phyloP scores from a whole-genome alignment of 2,113 vertebrate species.

The Chrysemys picta region DNA sequence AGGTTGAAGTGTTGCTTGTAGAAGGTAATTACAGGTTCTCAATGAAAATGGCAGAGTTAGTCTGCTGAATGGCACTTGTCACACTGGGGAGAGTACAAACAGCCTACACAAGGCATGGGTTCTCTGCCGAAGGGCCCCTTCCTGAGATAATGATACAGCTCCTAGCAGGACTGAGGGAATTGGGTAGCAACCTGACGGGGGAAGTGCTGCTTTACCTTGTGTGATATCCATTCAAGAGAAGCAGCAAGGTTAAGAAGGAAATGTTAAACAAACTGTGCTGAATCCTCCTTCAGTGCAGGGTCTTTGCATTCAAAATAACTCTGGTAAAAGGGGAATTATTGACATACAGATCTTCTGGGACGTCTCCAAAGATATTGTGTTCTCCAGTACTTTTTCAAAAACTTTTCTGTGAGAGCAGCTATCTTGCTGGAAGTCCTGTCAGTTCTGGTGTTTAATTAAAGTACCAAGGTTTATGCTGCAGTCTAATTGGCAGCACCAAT shows the following conservation, averaged over 20 bases:
- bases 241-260: slow-evolving; percentile 27
- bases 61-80: slow-evolving; percentile 74
- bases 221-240: slow-evolving; percentile 34
- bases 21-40: slow-evolving; percentile 81
- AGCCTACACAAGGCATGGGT: slow-evolving; percentile 24
- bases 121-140: slow-evolving; percentile 69
- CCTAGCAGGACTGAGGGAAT: neutral
- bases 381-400: slow-evolving; percentile 39
- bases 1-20: slow-evolving; percentile 66
- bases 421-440: slow-evolving; percentile 53
- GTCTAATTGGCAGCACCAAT: slow-evolving; percentile 62
- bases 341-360: slow-evolving; percentile 31
- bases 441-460: slow-evolving; percentile 73
- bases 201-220: slow-evolving; percentile 34
- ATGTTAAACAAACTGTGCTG: slow-evolving; percentile 21
- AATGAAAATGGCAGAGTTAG: slow-evolving; percentile 71
- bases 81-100: slow-evolving; percentile 64
- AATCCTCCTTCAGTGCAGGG: neutral
- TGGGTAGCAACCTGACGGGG: slow-evolving; percentile 27
- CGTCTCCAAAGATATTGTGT: neutral
- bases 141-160: slow-evolving; percentile 76
- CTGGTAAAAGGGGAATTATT: slow-evolving; percentile 7
- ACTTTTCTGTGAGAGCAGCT: slow-evolving; percentile 15
- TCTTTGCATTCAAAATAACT: slow-evolving; percentile 22
- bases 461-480: slow-evolving; percentile 44